Conservation (phyloP, 1,140 invertebrate species). For the Melanaphis sacchari region DNA sequence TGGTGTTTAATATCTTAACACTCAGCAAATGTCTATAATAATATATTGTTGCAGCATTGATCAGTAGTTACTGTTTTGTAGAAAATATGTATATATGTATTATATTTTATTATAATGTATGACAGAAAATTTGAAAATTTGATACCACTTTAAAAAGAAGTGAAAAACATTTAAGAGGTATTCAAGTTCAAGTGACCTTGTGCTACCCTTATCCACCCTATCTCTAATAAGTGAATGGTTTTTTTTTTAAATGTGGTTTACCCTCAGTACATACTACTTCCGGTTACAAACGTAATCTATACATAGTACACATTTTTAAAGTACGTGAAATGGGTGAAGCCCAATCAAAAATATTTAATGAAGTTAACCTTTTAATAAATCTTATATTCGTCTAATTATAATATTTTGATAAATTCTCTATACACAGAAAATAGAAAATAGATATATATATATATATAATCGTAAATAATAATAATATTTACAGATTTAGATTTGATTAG, state of each 20-base stretch:
- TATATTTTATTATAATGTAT: not conserved
- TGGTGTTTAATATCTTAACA: not conserved
- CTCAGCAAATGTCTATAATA: not conserved
- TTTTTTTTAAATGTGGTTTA: not conserved
- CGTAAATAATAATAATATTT: not conserved
- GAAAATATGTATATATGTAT: not conserved
- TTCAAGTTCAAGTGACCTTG: conserved; percentile 20
- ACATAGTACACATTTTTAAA: not conserved
- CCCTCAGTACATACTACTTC: not conserved
- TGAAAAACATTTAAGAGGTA: conserved; percentile 41
- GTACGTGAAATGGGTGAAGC: not conserved
- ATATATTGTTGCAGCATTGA: not conserved
- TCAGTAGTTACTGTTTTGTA: not conserved
- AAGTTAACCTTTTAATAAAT: not conserved
- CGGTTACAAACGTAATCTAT: not conserved
- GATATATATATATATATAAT: not conserved
- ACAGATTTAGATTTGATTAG: not conserved
- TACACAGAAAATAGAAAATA: not conserved
- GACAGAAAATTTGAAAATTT: conserved; percentile 29
- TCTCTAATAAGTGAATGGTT: conserved; percentile 21
- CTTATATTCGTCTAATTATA: not conserved
- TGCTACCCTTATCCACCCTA: not conserved
- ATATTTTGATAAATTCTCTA: not conserved
- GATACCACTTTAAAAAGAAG: conserved; percentile 46
- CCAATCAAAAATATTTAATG: not conserved